Base-by-base conservation (phyloP, 2,888 invertebrate species). In the Watsonalla binaria region DNA sequence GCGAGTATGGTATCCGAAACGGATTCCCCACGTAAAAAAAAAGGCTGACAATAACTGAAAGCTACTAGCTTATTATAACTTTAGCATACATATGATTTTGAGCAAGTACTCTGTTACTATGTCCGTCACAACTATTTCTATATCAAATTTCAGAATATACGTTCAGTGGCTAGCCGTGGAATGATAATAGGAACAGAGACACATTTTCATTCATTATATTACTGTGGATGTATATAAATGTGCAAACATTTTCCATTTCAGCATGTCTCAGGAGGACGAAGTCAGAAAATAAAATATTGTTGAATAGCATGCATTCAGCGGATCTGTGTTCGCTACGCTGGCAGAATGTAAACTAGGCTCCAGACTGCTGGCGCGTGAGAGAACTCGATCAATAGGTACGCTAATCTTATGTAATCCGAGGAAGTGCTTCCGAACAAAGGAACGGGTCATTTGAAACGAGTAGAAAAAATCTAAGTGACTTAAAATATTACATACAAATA, bases 221-320 rank as follows among this genome's bases (percentile, higher is more conserved):
- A 24, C 2, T 24, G 24, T 37, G 5, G 37, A 4, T 34, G 11
- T 33, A 33, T 33, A n/a, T 0, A 24, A 47, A 24, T n/a, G 34
- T 34, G 6, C 34, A 34, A 34, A 14, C 6, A 6, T 9, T 15
- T n/a, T n/a, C n/a, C n/a, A 35, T 33, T 33, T 46, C 51, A 46
- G 14, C 60, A 58, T 60, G 54, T 54, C 34, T 52, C 35, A 48
- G 13, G 13, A 34, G 47, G 47, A 13, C 35, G 34, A 34, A 53
- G 52, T 49, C 59, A 51, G 56, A 59, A 60, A 54, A 56, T 62
- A 55, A 63, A 62, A 59, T 61, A 63, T 61, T 49, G 55, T 11
- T 35, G 35, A 48, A 13, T 48, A 35, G 34, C 34, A 48, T 48
- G 42, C 53, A 54, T 53, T 54, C 58, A 51, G 51, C 53, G 53